Evolutionary conservation across 2,113 vertebrate genomes (phyloP).

Genomic region (Gymnocephalus cernua): DNA sequence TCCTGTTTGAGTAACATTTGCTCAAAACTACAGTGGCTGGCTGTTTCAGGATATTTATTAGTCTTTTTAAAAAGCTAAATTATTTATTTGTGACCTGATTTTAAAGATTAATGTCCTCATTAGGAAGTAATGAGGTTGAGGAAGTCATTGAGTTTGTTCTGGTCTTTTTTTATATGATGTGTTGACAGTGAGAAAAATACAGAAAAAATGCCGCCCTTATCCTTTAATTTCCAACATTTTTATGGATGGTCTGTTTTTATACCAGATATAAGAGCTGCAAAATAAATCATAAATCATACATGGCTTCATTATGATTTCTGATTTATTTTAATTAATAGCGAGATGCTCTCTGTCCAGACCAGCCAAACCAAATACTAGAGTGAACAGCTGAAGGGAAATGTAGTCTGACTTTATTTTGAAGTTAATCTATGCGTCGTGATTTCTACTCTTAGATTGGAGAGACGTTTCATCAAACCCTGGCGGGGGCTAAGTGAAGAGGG

Average conservation of each 20-base stretch:
- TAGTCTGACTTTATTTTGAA: not conserved
- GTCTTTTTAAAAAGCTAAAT: not conserved
- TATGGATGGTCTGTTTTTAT: slow-evolving; percentile 14
- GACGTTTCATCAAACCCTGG: slow-evolving; percentile 59
- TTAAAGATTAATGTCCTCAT: not conserved
- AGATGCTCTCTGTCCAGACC: slow-evolving; percentile 4
- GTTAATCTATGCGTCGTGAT: slow-evolving; percentile 32
- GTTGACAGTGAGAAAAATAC: slow-evolving; percentile 8
- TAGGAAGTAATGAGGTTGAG: not conserved
- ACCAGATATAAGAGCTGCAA: not conserved
- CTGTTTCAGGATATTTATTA: not conserved
- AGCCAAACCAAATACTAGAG: not conserved
- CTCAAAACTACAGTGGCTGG: not conserved
- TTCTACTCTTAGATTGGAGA: slow-evolving; percentile 57
- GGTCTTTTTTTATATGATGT: slow-evolving; percentile 14
- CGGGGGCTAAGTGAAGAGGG: slow-evolving; percentile 53
- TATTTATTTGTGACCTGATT: not conserved
- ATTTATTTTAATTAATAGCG: not conserved
- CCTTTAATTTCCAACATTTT: slow-evolving; percentile 15
- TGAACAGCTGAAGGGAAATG: slow-evolving; percentile 2
- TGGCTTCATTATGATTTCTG: slow-evolving; percentile 19
- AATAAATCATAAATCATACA: slow-evolving; percentile 46
- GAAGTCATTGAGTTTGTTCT: slow-evolving; percentile 1
- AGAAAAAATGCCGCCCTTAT: not conserved
- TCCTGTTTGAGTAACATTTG: not conserved